A percentile compares a stretch with the other conserved stretches of the same genome.
Evolutionary conservation across 2,113 vertebrate species (phyloP).

Genomic region (Chloropsis cyanopogon): DNA sequence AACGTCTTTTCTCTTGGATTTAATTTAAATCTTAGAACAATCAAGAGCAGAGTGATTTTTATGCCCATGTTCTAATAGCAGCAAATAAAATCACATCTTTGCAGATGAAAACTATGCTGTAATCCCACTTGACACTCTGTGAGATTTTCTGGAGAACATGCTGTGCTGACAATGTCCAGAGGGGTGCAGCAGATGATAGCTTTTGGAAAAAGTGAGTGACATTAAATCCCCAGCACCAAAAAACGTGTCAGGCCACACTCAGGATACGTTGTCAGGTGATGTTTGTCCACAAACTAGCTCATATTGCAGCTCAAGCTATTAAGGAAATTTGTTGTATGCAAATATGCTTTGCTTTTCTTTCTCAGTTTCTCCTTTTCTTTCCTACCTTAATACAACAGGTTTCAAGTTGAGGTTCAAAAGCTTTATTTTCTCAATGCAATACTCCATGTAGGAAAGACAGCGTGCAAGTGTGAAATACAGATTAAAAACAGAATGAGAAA

Average conservation of each 20-base stretch:
- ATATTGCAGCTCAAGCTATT: background rate
- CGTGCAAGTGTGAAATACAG: background rate
- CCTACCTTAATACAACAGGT: background rate
- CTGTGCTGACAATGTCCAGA: background rate
- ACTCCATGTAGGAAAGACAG: background rate
- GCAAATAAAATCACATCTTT: background rate
- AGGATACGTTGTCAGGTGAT: accelerated
- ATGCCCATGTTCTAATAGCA: background rate
- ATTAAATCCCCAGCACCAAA: background rate
- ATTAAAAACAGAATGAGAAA: background rate
- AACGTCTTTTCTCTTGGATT: background rate
- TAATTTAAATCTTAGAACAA: background rate
- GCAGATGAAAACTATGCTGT: background rate
- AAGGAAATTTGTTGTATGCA: background rate
- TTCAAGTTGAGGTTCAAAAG: background rate
- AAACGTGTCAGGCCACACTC: background rate
- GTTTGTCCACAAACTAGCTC: background rate
- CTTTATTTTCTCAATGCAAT: background rate
- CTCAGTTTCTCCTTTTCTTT: background rate
- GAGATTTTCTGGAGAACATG: background rate
- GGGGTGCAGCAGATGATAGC: constrained; percentile 10
- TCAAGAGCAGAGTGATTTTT: background rate
- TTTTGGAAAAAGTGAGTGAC: background rate
- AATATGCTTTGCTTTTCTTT: background rate
- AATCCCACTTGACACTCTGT: background rate